These are phyloP conservation scores for Gandaritis pyraliata DNA, from an alignment of 2,888 invertebrate genomes.

Conservation along the genomic window DNA sequence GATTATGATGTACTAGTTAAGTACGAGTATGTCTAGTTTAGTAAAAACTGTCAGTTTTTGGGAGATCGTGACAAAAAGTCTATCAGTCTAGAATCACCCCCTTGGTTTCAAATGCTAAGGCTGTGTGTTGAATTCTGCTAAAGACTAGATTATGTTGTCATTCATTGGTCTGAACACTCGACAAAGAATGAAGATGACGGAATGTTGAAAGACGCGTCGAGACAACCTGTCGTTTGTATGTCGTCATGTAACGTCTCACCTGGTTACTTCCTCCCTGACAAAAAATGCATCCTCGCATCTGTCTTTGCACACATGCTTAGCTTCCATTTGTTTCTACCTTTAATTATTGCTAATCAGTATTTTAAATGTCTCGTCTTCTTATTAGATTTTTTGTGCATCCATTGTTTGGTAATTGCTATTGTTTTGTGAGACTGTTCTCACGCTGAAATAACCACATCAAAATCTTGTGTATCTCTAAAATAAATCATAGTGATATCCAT, in stretches of 20 bases:
- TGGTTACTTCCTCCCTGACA: constrained; percentile 51
- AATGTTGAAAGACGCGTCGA: constrained; percentile 54
- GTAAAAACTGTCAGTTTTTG: too few species aligned
- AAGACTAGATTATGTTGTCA: too few species aligned
- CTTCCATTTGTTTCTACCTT: constrained; percentile 8
- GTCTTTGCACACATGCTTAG: constrained; percentile 38
- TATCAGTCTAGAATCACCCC: too few species aligned
- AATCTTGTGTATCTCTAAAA: constrained; percentile 7
- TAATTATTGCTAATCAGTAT: constrained; percentile 23
- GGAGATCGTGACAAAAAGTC: too few species aligned
- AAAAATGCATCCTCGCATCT: constrained; percentile 43
- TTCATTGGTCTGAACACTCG: too few species aligned
- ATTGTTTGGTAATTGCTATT: constrained; percentile 22
- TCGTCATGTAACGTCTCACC: constrained; percentile 57
- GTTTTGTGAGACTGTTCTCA: constrained; percentile 13
- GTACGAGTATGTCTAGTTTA: too few species aligned
- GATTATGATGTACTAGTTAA: too few species aligned
- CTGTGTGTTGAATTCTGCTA: too few species aligned
- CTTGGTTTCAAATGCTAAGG: too few species aligned
- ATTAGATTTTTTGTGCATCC: constrained; percentile 11
- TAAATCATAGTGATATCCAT: constrained; percentile 11
- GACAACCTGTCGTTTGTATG: constrained; percentile 48
- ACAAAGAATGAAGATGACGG: constrained; percentile 53
- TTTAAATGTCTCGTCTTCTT: constrained; percentile 16
- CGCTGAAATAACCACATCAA: constrained; percentile 16